Evolutionary conservation across 2,113 vertebrate species (phyloP), one percentile per base, ranked within the genome.

Genomic region (Catharus fuscescens): DNA sequence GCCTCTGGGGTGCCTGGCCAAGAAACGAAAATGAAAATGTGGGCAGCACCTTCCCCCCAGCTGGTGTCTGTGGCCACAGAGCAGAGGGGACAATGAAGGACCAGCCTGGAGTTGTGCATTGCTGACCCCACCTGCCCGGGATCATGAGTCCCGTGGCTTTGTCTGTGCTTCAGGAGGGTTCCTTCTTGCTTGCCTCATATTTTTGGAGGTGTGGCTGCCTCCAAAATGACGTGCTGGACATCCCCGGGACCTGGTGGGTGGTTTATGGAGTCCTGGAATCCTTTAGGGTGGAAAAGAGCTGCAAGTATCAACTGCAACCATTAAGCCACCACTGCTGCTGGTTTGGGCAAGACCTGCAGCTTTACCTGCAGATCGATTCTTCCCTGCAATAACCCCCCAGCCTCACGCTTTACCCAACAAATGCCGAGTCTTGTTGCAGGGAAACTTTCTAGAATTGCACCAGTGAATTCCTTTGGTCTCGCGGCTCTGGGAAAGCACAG

Each of bases 91-190:
- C 2, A 47, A 18, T 2, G 13, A 32, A 25, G 47, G 28, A 9
- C 23, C 72, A 73, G 6, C 7, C 31, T 18, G 40, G 26, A 4
- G 23, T 18, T 12, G 24, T 21, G 18, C 19, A 8, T 38, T 69
- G 47, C 44, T 20, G 24, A 32, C 12, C 29, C 40, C 40, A 38
- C 29, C 60, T 21, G 32, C 65, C 54, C 50, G 14, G 60, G 34
- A 11, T 12, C 2, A 32, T 0, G 0, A 6, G 19, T 42, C 38
- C 10, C 0, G 0, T 3, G 52, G 6, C 3, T 50, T 19, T 12
- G 8, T 2, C 6, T 18, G 29, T 25, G 8, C 32, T 80, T 45
- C 9, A 17, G 28, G 26, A 18, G 24, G 3, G 3, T 26, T 26
- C 56, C 25, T 34, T 40, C 45, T 65, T 54, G 45, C 34, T 40